Evolutionary conservation across 2,797 vertebrate genomes (phyloP), one percentile per base, ranked within the genome.

Genomic region (Danio jaintianensis): DNA sequence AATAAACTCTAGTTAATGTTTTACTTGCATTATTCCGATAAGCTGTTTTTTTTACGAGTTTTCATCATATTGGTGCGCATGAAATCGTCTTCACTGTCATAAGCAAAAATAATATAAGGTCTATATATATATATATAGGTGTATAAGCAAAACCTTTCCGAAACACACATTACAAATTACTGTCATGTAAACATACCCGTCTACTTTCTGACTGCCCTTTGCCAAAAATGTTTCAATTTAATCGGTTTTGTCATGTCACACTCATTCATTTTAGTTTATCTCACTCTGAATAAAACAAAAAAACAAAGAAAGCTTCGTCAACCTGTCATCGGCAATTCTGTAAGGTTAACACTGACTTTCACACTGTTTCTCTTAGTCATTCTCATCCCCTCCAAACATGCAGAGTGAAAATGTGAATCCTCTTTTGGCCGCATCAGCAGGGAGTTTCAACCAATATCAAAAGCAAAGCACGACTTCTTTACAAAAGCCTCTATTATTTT

Each of bases 401-500:
- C 20, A 20, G 20, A 66, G 59, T 71, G 42, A 66, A 78, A 66
- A 64, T 20, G 15, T n/a, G 40, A 47, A 66, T 72, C 43, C 59
- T 50, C 42, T 45, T 53, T 29, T 16, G 45, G 43, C 15, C n/a
- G 5, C 38, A 52, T 56, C 80, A 64, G 66, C 6, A 4, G 50
- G 50, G 59, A 72, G n/a, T 15, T 72, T 61, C n/a, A 66, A 58
- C 13, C 22, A 66, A 71, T 82, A 78, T 72, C 68, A 82, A 78
- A 72, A 42, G 61, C 62, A 29, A 73, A 73, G 50, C 67, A 66
- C 36, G 15, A 66, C 18, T 82, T 66, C 72, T 58, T 56, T 59
- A 45, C 75, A 63, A 69, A 78, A 72, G 55, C 18, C 50, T 73
- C 59, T 58, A 72, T 82, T 78, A 66, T 73, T 82, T 63, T 59